Conservation (phyloP, 2,888 invertebrate genomes). For the Sinohyriopsis cumingii region DNA sequence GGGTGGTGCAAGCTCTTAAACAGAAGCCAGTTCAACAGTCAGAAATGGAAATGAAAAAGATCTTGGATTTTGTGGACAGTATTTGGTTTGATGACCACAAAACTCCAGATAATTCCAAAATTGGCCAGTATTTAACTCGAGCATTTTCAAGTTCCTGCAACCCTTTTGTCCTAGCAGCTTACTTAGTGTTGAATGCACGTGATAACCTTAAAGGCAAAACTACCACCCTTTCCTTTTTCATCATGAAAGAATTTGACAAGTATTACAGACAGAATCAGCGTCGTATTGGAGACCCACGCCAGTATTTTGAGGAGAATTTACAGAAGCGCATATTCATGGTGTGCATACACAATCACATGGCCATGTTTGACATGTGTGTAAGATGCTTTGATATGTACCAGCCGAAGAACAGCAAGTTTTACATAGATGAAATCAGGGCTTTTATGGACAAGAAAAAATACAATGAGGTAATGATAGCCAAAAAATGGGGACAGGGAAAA, state of each 20-base stretch:
- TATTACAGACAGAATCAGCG: slow-evolving; percentile 32
- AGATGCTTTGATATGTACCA: slow-evolving; percentile 50
- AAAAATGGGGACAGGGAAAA: slow-evolving; percentile 6
- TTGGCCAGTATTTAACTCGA: slow-evolving; percentile 26
- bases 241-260: slow-evolving; percentile 54
- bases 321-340: slow-evolving; percentile 41
- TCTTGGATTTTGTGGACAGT: slow-evolving; percentile 28
- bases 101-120: slow-evolving; percentile 27
- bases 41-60: slow-evolving; percentile 31
- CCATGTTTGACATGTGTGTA: slow-evolving; percentile 52
- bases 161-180: slow-evolving; percentile 37
- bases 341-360: slow-evolving; percentile 46
- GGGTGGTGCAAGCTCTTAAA: slow-evolving; percentile 33
- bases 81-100: slow-evolving; percentile 42
- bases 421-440: slow-evolving; percentile 37
- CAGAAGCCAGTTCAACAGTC: slow-evolving; percentile 26
- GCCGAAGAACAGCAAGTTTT: slow-evolving; percentile 51
- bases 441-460: slow-evolving; percentile 46
- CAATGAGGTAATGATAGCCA: slow-evolving; percentile 49
- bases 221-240: slow-evolving; percentile 42
- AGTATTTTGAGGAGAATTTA: slow-evolving; percentile 17
- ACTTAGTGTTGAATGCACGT: slow-evolving; percentile 35
- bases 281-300: slow-evolving; percentile 1
- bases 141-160: slow-evolving; percentile 31
- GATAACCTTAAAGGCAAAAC: slow-evolving; percentile 47